Percentiles rank a stretch among this genome's conserved stretches.
phyloP scores from a whole-genome alignment of 2,888 invertebrate species.

The Rapana venosa region DNA sequence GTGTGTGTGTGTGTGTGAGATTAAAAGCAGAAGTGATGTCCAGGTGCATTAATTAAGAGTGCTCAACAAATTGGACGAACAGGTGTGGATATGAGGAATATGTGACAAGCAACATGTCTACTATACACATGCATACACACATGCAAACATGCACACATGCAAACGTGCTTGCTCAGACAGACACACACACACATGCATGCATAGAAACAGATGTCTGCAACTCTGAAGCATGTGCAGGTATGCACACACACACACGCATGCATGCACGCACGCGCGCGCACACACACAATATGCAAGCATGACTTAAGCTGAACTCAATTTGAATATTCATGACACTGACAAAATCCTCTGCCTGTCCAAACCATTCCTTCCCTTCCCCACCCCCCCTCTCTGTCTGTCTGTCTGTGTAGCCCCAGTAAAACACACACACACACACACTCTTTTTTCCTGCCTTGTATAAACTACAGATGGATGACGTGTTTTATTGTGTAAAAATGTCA shows the following conservation, averaged over 20 bases:
- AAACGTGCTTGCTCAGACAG: background rate
- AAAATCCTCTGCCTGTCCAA: background rate
- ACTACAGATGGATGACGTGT: too few relatives aligned
- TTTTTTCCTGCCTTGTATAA: too few relatives aligned
- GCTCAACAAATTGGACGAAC: too few relatives aligned
- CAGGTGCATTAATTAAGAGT: too few relatives aligned
- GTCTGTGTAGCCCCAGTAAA: background rate
- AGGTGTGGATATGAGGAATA: too few relatives aligned
- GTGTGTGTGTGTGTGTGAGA: background rate
- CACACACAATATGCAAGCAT: background rate
- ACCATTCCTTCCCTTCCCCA: background rate
- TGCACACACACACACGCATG: conserved; percentile 13
- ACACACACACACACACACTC: background rate
- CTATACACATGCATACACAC: too few relatives aligned
- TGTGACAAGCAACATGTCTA: too few relatives aligned
- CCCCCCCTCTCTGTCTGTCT: background rate
- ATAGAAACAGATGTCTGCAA: background rate
- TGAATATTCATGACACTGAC: too few relatives aligned
- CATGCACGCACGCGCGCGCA: background rate
- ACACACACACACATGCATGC: background rate
- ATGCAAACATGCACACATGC: background rate
- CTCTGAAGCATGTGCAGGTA: background rate
- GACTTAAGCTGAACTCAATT: too few relatives aligned
- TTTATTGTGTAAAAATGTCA: too few relatives aligned
- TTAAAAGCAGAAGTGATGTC: too few relatives aligned